Base-by-base conservation (phyloP, 2,888 invertebrate genomes). In the Drosophila fulvimacula region DNA sequence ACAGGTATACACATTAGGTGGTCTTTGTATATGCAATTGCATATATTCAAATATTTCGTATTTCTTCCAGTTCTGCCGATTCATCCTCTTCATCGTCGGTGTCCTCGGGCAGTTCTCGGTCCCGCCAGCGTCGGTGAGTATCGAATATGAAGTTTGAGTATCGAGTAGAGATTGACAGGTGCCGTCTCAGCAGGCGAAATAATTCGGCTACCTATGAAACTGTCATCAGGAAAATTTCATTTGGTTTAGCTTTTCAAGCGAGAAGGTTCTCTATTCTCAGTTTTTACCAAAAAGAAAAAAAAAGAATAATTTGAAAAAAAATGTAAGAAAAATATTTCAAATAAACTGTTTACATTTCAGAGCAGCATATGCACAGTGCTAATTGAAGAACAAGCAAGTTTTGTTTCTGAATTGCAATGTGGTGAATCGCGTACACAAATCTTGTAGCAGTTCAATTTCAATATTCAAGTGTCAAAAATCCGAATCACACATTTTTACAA, bases 141-240 rank as follows among this genome's bases (percentile, higher is more conserved):
- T 77, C 77, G 67, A 59, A 36, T 19, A 9, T 52, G 6, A 21
- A 46, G 42, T 24, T 36, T 53, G 27, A 42, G 24, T 56, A 73
- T 64, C 63, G 64, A 64, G 42, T 55, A 51, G 5, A 17, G 34
- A 32, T 42, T 61, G 44, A 57, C 59, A 61, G 44, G 21, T 10
- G 44, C 15, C 34, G 65, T 62, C 63, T 49, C 5, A 86, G 78
- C 41, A 86, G 67, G 69, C 82, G 19, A 58, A 27, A 41, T 34
- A 51, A 51, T 38, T 55, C 36, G 17, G 5, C 44, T 30, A 27
- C 36, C 9, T n/a, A 10, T 21, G 36, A 27, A 65, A 46, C 58
- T 81, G 87, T 74, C 87, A 82, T 34, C 53, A 51, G 38, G 32
- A 53, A 30, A n/a, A 9, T 30, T 32, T 83, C 76, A 86, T 75